Base-by-base conservation (phyloP, 37 sponge, comb jelly and placozoan species). In the Cliona cf. orientalis region DNA sequence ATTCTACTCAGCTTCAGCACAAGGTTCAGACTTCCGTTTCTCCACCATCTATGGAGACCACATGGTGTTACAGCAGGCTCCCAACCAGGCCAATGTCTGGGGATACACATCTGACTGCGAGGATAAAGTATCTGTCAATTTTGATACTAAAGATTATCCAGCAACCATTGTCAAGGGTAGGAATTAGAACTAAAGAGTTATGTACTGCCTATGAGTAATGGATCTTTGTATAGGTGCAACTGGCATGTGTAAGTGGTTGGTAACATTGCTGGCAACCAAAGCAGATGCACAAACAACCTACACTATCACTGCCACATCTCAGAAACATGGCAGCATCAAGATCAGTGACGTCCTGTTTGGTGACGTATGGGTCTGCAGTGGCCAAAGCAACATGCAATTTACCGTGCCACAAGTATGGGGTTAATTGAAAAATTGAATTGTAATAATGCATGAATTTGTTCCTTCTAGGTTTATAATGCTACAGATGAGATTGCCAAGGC, bases 361-460 rank as follows among this genome's bases (percentile, higher is more conserved):
- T 38, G 91, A 90, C 44, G 91, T 90, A 60, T 90, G 75, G 75
- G 31, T 90, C 2, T 90, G 91, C 86, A 76, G 91, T 81, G 91
- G 91, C 21, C 92, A 91, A 80, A 91, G 92, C 59, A 91, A 91
- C 92, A 91, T 91, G 92, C 73, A 75, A 58, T 74, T 91, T 42
- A 55, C 78, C 1, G 72, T 83, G 6, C 11, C 38, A 37, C 7
- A 12, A 12, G 40, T 62, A 7, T 25, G 26, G 11, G 28, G 23
- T 12, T 62, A n/a, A n/a, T n/a, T 25, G 63, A 12, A 62, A 25
- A n/a, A 19, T n/a, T n/a, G n/a, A n/a, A n/a, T n/a, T n/a, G n/a
- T n/a, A n/a, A n/a, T n/a, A n/a, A n/a, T n/a, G n/a, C n/a, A n/a
- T n/a, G n/a, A n/a, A n/a, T 25, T 62, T 12, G 7, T 7, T 7